A percentile compares a stretch with the other conserved stretches of the same genome.
Conservation (phyloP, 2,113 vertebrate species). For the Pyxicephalus adspersus region DNA sequence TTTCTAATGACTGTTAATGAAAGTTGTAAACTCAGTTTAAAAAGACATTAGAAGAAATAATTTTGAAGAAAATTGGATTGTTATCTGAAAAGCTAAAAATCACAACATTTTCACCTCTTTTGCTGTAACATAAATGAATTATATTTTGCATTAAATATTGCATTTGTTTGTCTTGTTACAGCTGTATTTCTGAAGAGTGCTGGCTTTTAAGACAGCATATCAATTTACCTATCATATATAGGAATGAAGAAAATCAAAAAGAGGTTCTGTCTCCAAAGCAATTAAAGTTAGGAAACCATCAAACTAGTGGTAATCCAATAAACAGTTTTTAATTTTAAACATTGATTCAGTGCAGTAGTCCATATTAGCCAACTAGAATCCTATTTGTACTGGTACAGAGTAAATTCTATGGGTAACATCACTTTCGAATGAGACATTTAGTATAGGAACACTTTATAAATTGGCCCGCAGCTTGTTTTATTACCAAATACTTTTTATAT, state of each 20-base stretch:
- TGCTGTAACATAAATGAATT: constrained; percentile 40
- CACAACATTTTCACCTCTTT: constrained; percentile 13
- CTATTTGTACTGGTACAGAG: too few species aligned
- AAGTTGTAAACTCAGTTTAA: constrained; percentile 81
- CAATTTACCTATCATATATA: constrained; percentile 26
- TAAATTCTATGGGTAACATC: too few species aligned
- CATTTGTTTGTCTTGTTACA: constrained; percentile 27
- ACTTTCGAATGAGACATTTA: too few species aligned
- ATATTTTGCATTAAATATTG: constrained; percentile 31
- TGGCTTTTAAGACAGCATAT: constrained; percentile 11
- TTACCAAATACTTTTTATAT: too few species aligned
- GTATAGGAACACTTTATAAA: too few species aligned
- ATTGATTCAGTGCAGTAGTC: too few species aligned
- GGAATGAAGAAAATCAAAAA: background rate
- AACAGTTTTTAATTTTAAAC: too few species aligned
- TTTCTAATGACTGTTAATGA: constrained; percentile 76
- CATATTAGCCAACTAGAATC: too few species aligned
- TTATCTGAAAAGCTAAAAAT: constrained; percentile 44
- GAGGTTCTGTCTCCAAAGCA: background rate
- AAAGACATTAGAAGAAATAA: constrained; percentile 68
- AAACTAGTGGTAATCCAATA: too few species aligned
- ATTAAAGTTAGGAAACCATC: background rate
- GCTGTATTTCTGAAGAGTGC: constrained; percentile 12
- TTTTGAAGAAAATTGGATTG: constrained; percentile 62
- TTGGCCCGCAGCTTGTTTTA: too few species aligned